Percentiles rank a stretch among this genome's conserved stretches.
phyloP scores from a whole-genome alignment of 2,113 vertebrate genomes.

The Oxyura jamaicensis region DNA sequence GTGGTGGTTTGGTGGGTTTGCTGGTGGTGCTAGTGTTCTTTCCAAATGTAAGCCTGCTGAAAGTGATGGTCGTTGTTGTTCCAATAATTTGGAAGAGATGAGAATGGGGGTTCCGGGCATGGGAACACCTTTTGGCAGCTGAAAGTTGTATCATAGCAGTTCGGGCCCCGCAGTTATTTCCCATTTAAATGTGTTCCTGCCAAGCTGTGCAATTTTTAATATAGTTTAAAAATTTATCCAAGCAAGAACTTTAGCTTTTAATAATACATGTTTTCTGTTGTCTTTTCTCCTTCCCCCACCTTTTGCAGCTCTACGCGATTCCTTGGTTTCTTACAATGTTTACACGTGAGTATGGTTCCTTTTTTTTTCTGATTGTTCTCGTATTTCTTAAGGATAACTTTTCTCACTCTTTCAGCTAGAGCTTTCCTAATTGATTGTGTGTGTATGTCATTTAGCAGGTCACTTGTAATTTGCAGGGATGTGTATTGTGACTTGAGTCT shows the following conservation, averaged over 20 bases:
- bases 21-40: neutral
- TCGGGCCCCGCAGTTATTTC: neutral
- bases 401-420: neutral
- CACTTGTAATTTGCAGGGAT: neutral
- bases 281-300: neutral
- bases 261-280: neutral
- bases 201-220: neutral
- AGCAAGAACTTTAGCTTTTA: neutral
- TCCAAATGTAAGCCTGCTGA: neutral
- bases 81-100: neutral
- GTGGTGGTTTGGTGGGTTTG: neutral
- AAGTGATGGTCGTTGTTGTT: neutral
- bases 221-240: neutral
- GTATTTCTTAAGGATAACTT: neutral
- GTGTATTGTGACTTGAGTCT: neutral
- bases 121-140: neutral
- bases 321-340: constrained; percentile 99
- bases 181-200: neutral
- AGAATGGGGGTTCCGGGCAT: neutral
- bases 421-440: neutral
- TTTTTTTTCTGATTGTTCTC: neutral
- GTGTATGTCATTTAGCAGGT: neutral
- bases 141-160: neutral
- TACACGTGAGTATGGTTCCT: constrained; percentile 89
- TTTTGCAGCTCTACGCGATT: constrained; percentile 92